Evolutionary conservation across 2,113 vertebrate genomes (phyloP), one percentile per base, ranked within the genome.

Genomic region (Crocuta crocuta): DNA sequence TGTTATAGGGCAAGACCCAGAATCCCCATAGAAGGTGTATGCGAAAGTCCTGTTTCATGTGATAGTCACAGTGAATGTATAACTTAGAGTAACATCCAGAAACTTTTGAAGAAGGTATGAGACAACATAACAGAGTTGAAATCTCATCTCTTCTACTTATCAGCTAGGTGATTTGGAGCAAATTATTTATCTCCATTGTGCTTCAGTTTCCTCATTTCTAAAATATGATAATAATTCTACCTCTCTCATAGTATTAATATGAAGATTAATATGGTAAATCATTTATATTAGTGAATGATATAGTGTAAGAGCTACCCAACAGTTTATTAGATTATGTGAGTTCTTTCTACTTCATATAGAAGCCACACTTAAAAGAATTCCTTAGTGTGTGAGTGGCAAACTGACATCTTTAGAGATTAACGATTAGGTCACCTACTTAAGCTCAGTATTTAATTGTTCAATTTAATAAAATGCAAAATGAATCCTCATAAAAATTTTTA

Each of bases 351-450:
- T 73, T 21, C 66, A 65, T 48, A n/a, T 33, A 86, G 61, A 86
- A 74, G 48, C 33, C 65, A 94, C 66, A 45, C 33, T 70, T 86
- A 61, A 2, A n/a, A 61, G 63, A 55, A 13, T 89, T 68, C 35
- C 84, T 79, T 78, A 79, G 50, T 26, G 53, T 78, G 45, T 6
- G 85, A 95, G 4, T 55, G 16, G 33, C 70, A 83, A 88, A 63
- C 26, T 76, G 92, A 43, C 26, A 87, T 55, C 82, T 90, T 81
- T 45, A 68, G 83, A 90, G 23, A 92, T 76, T 89, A 82, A 55
- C 19, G 78, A 61, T 83, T 68, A 90, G 19, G 61, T 79, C n/a
- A 55, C 4, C 12, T 91, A 68, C 45, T 73, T 89, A 50, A 39
- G 15, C 17, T 65, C 4, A 55, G 19, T 71, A 78, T 61, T 83